Base-by-base conservation (phyloP, 37 sponge, comb jelly and placozoan species). In the Eunapius fragilis region DNA sequence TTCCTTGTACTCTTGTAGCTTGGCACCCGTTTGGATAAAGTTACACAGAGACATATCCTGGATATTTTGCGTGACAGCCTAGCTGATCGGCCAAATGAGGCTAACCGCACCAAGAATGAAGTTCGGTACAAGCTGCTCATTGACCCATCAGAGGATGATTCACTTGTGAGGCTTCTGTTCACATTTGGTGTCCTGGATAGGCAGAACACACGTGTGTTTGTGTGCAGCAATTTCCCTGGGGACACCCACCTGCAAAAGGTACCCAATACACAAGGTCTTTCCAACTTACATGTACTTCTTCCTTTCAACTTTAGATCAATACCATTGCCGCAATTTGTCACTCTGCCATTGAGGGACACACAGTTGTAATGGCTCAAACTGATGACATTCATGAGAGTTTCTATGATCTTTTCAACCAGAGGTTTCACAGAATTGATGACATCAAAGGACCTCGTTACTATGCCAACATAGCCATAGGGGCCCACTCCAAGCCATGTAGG, bases 351-450 rank as follows among this genome's bases (percentile, higher is more conserved):
- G 92, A 93, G n/a, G 94, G 94, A 9, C 91, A 90, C 84, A 96
- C 96, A 2, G 94, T 91, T 1, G 82, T 96, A 30, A 90, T 96
- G 91, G 86, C 82, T 36, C 94, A 96, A 49, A 91, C 96, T 0
- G 94, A 93, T 75, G 94, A 93, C 67, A 93, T 96, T 27, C 91
- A 93, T 38, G 96, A 93, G 85, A 96, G 96, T 74, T 93, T 96
- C 67, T 96, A 96, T 79, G 96, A 95, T 49, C 86, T 95, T 25
- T 92, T 95, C 85, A 95, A 95, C 45, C 96, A 95, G 83, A 72
- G 87, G 17, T 95, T 95, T 72, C 83, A 88, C 27, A 34, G 91
- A 9, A 92, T 89, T 24, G 93, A 87, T 81, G 58, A 58, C 14
- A 82, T 85, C 25, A 36, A 89, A 6, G 87, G 89, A 37, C 85